phyloP scores from a whole-genome alignment of 2,113 vertebrate genomes.

The Diglossa brunneiventris region DNA sequence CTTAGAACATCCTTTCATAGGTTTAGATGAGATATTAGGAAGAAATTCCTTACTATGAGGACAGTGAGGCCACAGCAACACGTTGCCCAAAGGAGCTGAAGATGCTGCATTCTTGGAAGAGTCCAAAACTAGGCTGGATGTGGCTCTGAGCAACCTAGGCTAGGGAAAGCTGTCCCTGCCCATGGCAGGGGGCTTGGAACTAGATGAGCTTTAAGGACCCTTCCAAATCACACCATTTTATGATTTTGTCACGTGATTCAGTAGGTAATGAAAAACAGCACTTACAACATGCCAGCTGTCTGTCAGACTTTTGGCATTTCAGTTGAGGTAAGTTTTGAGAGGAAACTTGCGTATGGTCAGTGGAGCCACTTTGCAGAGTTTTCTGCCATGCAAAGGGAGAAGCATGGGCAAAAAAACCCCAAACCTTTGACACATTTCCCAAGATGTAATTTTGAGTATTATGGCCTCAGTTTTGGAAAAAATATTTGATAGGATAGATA shows the following conservation, averaged over 20 bases:
- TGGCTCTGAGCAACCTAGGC: neutral
- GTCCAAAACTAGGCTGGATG: neutral
- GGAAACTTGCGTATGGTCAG: neutral
- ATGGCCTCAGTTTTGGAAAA: neutral
- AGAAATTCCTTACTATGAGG: neutral
- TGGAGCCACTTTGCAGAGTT: neutral
- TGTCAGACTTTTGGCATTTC: neutral
- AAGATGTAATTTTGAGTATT: neutral
- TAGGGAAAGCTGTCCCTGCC: neutral
- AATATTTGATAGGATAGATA: accelerated
- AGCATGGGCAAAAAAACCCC: neutral
- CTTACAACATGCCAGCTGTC: neutral
- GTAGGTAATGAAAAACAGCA: neutral
- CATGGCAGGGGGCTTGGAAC: neutral
- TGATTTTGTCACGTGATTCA: neutral
- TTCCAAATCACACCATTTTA: neutral
- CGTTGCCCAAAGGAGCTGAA: neutral
- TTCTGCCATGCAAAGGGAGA: neutral
- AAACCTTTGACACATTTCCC: neutral
- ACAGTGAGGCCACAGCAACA: neutral
- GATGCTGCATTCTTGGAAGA: accelerated
- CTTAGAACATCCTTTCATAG: neutral
- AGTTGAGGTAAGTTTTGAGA: neutral
- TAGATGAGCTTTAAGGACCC: too few relatives aligned
- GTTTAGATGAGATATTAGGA: neutral